Evolutionary conservation across 2,888 invertebrate species (phyloP).

Genomic region (Autographa gamma): DNA sequence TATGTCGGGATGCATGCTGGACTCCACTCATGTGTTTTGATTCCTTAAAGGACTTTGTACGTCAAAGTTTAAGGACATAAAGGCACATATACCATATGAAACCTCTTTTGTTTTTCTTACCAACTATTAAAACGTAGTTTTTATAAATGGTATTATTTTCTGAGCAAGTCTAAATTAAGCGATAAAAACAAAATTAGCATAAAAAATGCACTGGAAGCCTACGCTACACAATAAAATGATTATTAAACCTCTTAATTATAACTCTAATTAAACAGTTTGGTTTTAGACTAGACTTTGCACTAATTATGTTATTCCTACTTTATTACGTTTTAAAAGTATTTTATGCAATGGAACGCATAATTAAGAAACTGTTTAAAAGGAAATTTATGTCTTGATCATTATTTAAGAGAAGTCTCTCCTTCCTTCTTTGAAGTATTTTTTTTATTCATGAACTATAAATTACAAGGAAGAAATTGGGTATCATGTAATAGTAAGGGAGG

Average conservation of each 20-base stretch:
- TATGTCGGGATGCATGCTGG: conserved; percentile 9
- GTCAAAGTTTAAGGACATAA: neutral
- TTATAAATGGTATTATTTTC: neutral
- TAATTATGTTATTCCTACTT: conserved; percentile 4
- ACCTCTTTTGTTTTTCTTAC: neutral
- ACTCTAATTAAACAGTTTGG: conserved; percentile 21
- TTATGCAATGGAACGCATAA: neutral
- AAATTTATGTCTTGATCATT: neutral
- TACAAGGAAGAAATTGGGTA: no score
- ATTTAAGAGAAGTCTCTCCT: no score
- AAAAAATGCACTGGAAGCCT: neutral
- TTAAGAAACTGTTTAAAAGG: neutral
- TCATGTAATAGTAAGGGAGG: no score
- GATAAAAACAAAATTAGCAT: neutral
- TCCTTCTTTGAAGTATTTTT: no score
- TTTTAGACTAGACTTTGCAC: conserved; percentile 29
- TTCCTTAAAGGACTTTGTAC: conserved; percentile 13
- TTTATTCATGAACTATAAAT: no score
- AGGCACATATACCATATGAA: neutral
- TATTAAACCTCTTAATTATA: conserved; percentile 13
- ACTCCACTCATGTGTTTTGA: conserved; percentile 22
- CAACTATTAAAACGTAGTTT: neutral
- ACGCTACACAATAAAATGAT: neutral
- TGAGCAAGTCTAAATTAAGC: neutral
- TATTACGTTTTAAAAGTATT: conserved; percentile 3